Base-by-base conservation (phyloP, 2,113 vertebrate species). In the Eira barbara region DNA sequence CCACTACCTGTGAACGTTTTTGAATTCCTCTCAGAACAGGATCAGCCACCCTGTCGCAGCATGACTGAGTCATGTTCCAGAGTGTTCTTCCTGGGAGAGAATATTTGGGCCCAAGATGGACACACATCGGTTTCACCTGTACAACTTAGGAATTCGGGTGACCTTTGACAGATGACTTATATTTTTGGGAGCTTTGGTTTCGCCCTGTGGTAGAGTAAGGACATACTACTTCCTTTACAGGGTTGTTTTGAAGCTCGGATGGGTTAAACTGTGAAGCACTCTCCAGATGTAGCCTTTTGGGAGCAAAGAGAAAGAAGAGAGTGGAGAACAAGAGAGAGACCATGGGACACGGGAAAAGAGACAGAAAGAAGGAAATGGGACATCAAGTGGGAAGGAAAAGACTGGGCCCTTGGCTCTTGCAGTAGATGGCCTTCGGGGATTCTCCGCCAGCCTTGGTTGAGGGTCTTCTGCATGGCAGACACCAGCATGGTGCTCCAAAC, bases 261-360 rank as follows among this genome's bases (percentile, higher is more conserved):
- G 11, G n/a, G 42, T 82, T 87, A 57, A 82, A 42, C 14, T 55
- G 34, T 29, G 47, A 45, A 42, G 20, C 29, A 15, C 20, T 91
- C 45, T 93, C 31, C 17, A 29, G 13, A 59, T 27, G 63, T 36
- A 29, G 49, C 83, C 42, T 90, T 65, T 82, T 15, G 69, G 73
- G 90, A 74, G 84, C 63, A 65, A 65, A 94, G 71, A 67, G 91
- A 88, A 95, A 89, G 90, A 83, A 36, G 1, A 97, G 74, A 95
- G 27, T 76, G 23, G n/a, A 82, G 36, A 83, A 67, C 2, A 20
- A 42, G 21, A 31, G 25, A 8, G 6, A 27, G 34, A 23, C n/a
- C 52, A 12, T 6, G 61, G 31, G 36, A 34, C 20, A 0, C 6
- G 34, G 27, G 9, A 3, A 39, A 18, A 73, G 39, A 74, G 49